Percentiles rank a stretch among this genome's conserved stretches.
These are phyloP conservation scores for Mesocentrotus franciscanus DNA, from an alignment of 53 echinoderm and acorn worm genomes.

Conservation along the genomic window DNA sequence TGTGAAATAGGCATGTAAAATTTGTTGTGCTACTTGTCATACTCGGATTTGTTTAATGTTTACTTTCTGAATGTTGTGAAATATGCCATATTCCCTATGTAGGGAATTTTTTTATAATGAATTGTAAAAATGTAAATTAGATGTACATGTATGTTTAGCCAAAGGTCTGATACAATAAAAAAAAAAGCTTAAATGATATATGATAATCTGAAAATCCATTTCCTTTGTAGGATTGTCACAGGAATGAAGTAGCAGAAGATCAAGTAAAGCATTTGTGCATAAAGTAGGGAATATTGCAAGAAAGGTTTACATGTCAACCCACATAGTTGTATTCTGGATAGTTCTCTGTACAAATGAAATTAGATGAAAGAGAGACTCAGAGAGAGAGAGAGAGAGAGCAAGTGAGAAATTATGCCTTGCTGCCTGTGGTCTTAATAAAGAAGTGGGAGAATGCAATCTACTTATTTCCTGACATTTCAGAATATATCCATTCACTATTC, in stretches of 20 bases:
- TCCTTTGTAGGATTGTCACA: not conserved
- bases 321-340: no score
- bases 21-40: not conserved
- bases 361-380: constrained; percentile 1
- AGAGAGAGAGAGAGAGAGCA: not conserved
- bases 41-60: not conserved
- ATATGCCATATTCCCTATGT: not conserved
- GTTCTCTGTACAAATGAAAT: no score
- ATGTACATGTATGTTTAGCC: constrained; percentile 21
- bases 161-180: constrained; percentile 5
- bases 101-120: constrained; percentile 7
- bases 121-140: constrained; percentile 22
- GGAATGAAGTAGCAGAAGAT: not conserved
- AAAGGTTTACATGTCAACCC: no score
- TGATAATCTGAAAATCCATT: not conserved
- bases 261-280: no score
- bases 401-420: not conserved
- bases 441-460: not conserved
- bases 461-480: not conserved
- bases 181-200: not conserved
- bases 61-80: not conserved
- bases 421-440: not conserved
- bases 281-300: no score
- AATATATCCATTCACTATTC: no score
- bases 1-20: constrained; percentile 32